Evolutionary conservation across 92 coral and sea anemone genomes (phyloP).

Genomic region (Desmophyllum pertusum): DNA sequence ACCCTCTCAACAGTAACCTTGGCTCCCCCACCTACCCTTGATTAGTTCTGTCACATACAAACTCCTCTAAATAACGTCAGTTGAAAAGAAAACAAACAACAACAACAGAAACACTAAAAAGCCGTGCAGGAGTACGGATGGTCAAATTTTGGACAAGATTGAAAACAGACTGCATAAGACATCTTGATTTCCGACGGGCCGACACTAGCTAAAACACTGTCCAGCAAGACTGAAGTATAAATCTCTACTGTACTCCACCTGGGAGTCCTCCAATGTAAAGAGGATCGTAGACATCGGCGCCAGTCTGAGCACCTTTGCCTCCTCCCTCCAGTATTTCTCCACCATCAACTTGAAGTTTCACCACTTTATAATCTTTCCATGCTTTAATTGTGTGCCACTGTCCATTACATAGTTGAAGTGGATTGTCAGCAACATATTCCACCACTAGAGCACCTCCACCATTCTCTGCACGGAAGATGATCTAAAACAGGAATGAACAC

Average conservation of each 20-base stretch:
- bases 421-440: constrained; percentile 39
- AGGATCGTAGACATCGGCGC: constrained; percentile 59
- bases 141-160: too few relatives aligned
- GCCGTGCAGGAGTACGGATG: too few relatives aligned
- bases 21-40: too few relatives aligned
- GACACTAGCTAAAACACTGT: too few relatives aligned
- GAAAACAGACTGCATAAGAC: too few relatives aligned
- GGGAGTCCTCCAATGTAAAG: constrained; percentile 81
- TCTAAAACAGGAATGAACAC: constrained; percentile 25
- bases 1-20: too few relatives aligned
- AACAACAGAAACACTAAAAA: too few relatives aligned
- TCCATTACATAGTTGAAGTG: constrained; percentile 61
- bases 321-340: background rate
- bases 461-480: constrained; percentile 73
- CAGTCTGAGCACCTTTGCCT: constrained; percentile 38
- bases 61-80: too few relatives aligned
- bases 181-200: too few relatives aligned
- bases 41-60: too few relatives aligned
- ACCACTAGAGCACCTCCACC: constrained; percentile 72
- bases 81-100: too few relatives aligned
- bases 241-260: constrained; percentile 39
- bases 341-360: constrained; percentile 57
- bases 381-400: constrained; percentile 71
- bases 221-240: background rate
- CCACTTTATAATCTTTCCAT: constrained; percentile 40